Base-by-base conservation (phyloP, 2,888 invertebrate species). In the Brachyptera risi region DNA sequence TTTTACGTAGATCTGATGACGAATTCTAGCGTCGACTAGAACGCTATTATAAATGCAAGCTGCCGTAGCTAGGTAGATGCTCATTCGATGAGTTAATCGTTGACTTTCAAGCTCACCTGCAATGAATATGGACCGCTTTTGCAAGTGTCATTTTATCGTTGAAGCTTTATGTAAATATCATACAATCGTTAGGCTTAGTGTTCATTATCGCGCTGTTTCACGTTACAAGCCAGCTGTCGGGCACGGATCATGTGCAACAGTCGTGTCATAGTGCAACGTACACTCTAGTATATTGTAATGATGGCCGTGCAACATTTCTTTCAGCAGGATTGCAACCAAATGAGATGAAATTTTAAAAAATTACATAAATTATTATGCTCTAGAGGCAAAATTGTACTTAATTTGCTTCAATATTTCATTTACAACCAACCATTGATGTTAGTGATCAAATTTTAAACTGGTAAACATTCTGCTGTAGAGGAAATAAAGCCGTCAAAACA, bases 401-500 rank as follows among this genome's bases (percentile, higher is more conserved):
- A 51, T 40, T 21, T 51, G 17, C 59, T 37, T 50, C 15, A 23
- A 31, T 21, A 38, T 56, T 40, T 54, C 17, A 42, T 40, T 51
- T 38, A 3, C 15, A 58, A 58, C 19, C 35, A 37, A 58, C 49
- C 35, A 37, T 26, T 37, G 17, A 13, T n/a, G 24, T 37, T 56
- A n/a, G 50, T 26, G 2, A 23, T n/a, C 26, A 21, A 7, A 21
- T 2, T 56, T 37, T 56, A 17, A 58, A 44, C 24, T 49, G 17
- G 49, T 35, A 49, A 15, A 11, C 27, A 38, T 49, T 60, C 60
- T 63, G 60, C 63, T 63, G 59, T 42, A 56, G 35, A 50, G 17
- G 56, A 49, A 37, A 57, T 51, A n/a, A n/a, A n/a, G 63, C 47
- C 62, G 59, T 59, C 56, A 27, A 58, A 42, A 58, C 42, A 37